Base-by-base conservation (phyloP, 2,888 invertebrate species). In the Drosophila atripex region DNA sequence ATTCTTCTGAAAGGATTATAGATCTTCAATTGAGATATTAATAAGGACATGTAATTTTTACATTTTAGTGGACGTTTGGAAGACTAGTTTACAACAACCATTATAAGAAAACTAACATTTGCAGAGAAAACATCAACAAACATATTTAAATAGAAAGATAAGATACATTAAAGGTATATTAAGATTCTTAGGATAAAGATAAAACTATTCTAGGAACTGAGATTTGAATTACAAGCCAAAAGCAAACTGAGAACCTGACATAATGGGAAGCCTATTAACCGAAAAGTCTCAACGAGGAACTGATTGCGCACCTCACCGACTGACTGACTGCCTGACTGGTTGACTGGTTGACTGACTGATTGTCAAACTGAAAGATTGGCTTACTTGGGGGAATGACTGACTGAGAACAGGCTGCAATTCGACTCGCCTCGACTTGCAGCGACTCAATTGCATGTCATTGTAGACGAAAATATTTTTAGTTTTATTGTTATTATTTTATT, bases 381-480 rank as follows among this genome's bases (percentile, higher is more conserved):
- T 43, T 45, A 43, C 12, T 52, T 41, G 18, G 12, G 47, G 6
- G 38, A 54, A 56, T 43, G 58, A 56, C 46, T 35, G 47, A 47
- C 32, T 18, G 32, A 52, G 18, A 41, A 38, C 50, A n/a, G 41
- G 25, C 32, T 23, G 55, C 16, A 74, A 72, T 78, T 76, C 80
- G 84, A 75, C 65, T 73, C 80, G 70, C 60, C 66, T 70, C 73
- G 46, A 60, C 54, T 60, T 78, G 68, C 73, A 63, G 79, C 73
- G 82, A 79, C 86, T 87, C 88, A 87, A 79, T 86, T 85, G 88
- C 84, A 85, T 86, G 80, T 88, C 88, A 84, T 73, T 84, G 80
- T 79, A 78, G 76, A 82, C 84, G 51, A 86, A 86, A 73, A 73
- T 66, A 66, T 66, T 57, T 60, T 28, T 68, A 52, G 35, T 71